Conservation (phyloP, 2,113 vertebrate species). For the Setophaga kirtlandii region DNA sequence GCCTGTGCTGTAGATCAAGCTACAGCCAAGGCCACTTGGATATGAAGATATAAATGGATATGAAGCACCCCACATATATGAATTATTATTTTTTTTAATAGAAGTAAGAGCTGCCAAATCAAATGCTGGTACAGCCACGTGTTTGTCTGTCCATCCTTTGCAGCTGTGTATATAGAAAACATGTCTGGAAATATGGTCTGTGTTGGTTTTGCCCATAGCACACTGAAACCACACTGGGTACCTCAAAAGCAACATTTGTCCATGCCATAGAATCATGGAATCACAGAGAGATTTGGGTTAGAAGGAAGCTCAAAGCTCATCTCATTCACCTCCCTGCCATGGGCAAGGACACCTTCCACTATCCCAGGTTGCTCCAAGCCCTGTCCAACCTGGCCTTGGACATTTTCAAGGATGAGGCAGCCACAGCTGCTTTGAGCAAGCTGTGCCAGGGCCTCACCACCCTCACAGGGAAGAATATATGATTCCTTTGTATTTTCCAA, state of each 20-base stretch:
- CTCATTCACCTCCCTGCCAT: neutral
- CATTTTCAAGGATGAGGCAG: neutral
- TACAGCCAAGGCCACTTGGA: neutral
- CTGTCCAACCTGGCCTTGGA: neutral
- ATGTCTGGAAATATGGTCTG: rapidly evolving
- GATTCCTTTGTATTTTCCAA: neutral
- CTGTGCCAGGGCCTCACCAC: rapidly evolving
- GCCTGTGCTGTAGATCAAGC: neutral
- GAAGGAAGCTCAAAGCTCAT: neutral
- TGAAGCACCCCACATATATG: neutral
- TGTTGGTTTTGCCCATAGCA: rapidly evolving
- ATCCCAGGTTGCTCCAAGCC: neutral
- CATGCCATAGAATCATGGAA: neutral
- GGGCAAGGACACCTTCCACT: neutral
- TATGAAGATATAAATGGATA: neutral
- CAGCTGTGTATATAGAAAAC: neutral
- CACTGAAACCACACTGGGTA: rapidly evolving
- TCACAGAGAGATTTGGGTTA: neutral
- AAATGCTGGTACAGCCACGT: rapidly evolving
- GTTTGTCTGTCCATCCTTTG: neutral
- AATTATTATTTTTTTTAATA: neutral
- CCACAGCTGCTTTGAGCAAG: neutral
- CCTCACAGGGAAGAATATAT: neutral
- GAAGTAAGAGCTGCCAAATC: neutral
- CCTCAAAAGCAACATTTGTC: neutral